These are phyloP conservation scores for Sciaenops ocellatus DNA, from an alignment of 2,797 vertebrate species.

Conservation along the genomic window DNA sequence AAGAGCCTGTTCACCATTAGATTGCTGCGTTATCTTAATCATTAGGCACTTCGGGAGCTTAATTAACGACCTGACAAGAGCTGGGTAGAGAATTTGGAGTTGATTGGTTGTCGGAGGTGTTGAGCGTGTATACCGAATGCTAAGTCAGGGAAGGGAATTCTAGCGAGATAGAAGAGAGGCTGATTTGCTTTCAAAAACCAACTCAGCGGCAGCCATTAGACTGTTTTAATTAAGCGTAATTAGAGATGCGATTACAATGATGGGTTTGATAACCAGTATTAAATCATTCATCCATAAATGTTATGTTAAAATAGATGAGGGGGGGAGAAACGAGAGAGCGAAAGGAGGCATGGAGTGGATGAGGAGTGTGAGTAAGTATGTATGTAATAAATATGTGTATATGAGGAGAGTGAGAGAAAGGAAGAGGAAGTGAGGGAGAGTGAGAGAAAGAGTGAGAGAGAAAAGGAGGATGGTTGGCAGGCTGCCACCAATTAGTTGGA, in stretches of 20 bases:
- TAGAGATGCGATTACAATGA: constrained; percentile 97
- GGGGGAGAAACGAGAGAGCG: constrained; percentile 23
- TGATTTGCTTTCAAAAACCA: constrained; percentile 87
- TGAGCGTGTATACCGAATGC: constrained; percentile 78
- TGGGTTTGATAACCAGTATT: constrained; percentile 96
- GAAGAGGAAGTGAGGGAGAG: neutral
- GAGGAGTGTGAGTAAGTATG: constrained; percentile 49
- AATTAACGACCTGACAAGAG: constrained; percentile 83
- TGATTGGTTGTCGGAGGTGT: constrained; percentile 79
- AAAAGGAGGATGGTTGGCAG: constrained; percentile 75
- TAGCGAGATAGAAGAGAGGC: constrained; percentile 76
- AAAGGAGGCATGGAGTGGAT: constrained; percentile 34
- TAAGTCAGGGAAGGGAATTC: constrained; percentile 79
- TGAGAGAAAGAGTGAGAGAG: neutral
- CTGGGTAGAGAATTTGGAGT: constrained; percentile 78
- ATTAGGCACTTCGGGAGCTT: constrained; percentile 87
- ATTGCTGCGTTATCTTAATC: constrained; percentile 86
- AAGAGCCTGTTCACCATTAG: constrained; percentile 79
- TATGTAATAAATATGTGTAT: constrained; percentile 53
- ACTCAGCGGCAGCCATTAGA: constrained; percentile 92
- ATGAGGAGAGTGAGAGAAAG: constrained; percentile 23
- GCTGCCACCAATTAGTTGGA: constrained; percentile 91
- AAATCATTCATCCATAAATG: constrained; percentile 97
- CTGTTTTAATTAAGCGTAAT: constrained; percentile 98
- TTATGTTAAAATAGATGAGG: constrained; percentile 90